Base-by-base conservation (phyloP, 2,797 vertebrate species). In the Phataginus tricuspis region DNA sequence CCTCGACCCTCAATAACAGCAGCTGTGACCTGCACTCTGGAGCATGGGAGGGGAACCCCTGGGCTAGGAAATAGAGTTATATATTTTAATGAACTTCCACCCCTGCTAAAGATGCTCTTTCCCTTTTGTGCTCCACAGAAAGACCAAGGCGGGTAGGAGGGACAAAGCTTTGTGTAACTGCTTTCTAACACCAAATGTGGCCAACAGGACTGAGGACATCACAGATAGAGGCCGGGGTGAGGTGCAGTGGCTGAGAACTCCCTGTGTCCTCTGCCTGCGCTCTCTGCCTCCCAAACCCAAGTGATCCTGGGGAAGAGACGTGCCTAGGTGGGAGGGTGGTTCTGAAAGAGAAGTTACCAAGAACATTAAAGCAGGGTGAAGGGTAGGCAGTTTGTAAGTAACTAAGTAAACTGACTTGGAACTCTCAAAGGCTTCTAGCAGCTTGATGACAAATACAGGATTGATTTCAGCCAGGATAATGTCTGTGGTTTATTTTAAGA, bases 41-140 rank as follows among this genome's bases (percentile, higher is more conserved):
- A 34, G 91, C 53, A 91, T 75, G 94, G 96, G 97, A 91, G 94
- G 96, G 96, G 89, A 97, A 91, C 96, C 96, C 97, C 89, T 95
- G 94, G 93, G 96, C 95, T 97, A 94, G 95, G 95, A 94, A 93
- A 95, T 68, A 55, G 39, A 92, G 94, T 96, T 96, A 87, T 96
- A 4, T 97, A 86, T 97, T 96, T 97, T 97, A 97, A 97, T 97
- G 95, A 97, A 96, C 96, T 95, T 95, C 97, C 86, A 27, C 59
- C 87, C 94, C 85, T 92, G 96, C 96, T 91, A 64, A 89, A 93
- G 94, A 95, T 83, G 96, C 86, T 39, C 94, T 97, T 95, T 96
- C 86, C 86, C 96, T 94, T 96, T 95, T 97, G 94, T 96, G 86
- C 91, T 91, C 95, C 71, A 82, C 61, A 95, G 91, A 94, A 96